Conservation (phyloP, 2,888 invertebrate species). For the Drosophila barbarae region DNA sequence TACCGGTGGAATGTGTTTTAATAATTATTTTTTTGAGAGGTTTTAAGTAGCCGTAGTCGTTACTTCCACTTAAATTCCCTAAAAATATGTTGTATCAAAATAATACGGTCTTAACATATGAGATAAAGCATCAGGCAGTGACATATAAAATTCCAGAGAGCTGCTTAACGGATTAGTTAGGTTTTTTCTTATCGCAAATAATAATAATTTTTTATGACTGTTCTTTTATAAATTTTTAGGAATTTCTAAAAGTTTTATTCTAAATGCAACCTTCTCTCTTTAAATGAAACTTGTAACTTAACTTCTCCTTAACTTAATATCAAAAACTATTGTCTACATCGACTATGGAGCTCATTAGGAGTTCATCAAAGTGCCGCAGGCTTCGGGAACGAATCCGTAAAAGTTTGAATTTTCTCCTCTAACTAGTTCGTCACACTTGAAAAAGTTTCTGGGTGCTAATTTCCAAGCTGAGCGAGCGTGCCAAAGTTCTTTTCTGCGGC, state of each 20-base stretch:
- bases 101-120: background rate
- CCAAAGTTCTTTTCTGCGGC: slow-evolving; percentile 51
- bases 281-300: background rate
- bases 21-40: slow-evolving; percentile 6
- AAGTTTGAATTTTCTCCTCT: slow-evolving; percentile 41
- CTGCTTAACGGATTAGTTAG: background rate
- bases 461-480: slow-evolving; percentile 55
- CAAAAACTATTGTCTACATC: slow-evolving; percentile 5
- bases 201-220: too few species aligned
- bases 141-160: background rate
- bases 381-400: background rate
- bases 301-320: too few species aligned
- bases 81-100: background rate
- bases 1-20: slow-evolving; percentile 29
- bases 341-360: slow-evolving; percentile 68
- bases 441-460: slow-evolving; percentile 57
- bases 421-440: slow-evolving; percentile 54
- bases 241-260: too few species aligned
- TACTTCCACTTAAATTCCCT: background rate
- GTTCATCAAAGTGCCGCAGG: slow-evolving; percentile 53
- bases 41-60: background rate
- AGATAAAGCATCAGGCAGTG: background rate
- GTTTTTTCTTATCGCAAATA: too few species aligned
- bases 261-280: too few species aligned
- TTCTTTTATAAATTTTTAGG: too few species aligned